Base-by-base conservation (phyloP, 1,140 invertebrate genomes). In the Cephus cinctus region DNA sequence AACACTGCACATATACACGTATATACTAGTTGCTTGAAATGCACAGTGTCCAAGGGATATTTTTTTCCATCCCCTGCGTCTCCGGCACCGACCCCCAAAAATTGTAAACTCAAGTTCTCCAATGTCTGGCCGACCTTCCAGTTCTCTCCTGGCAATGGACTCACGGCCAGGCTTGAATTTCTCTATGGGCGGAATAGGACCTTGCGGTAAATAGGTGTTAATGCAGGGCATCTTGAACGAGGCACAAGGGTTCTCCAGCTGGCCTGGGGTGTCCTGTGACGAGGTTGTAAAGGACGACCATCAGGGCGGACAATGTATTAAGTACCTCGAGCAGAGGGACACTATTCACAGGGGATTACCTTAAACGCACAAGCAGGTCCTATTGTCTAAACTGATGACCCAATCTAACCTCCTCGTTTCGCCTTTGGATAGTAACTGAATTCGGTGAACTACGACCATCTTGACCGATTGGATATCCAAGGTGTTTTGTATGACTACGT, bases 141-240 rank as follows among this genome's bases (percentile, higher is more conserved):
- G n/a, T n/a, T n/a, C n/a, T n/a, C n/a, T n/a, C n/a, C n/a, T n/a
- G n/a, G n/a, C n/a, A n/a, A n/a, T n/a, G n/a, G n/a, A n/a, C n/a
- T n/a, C n/a, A n/a, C n/a, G n/a, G n/a, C n/a, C n/a, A n/a, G n/a
- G n/a, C n/a, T n/a, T n/a, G n/a, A n/a, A n/a, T n/a, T n/a, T n/a
- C n/a, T n/a, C n/a, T n/a, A n/a, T n/a, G n/a, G n/a, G n/a, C n/a
- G n/a, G n/a, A n/a, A n/a, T n/a, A n/a, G n/a, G n/a, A n/a, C n/a
- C n/a, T n/a, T n/a, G n/a, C 52, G 55, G 63, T 66, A 67, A 71
- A 65, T 69, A 69, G 66, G 66, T 71, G 68, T 69, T 69, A 71
- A 71, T 66, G 63, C 58, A 38, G 52, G 41, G 54, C 63, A 63
- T 63, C 62, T 53, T 55, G 19, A 39, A 41, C 50, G 40, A 34